These are phyloP conservation scores for Entosphenus tridentatus DNA, from an alignment of 2,113 vertebrate species.

Conservation along the genomic window DNA sequence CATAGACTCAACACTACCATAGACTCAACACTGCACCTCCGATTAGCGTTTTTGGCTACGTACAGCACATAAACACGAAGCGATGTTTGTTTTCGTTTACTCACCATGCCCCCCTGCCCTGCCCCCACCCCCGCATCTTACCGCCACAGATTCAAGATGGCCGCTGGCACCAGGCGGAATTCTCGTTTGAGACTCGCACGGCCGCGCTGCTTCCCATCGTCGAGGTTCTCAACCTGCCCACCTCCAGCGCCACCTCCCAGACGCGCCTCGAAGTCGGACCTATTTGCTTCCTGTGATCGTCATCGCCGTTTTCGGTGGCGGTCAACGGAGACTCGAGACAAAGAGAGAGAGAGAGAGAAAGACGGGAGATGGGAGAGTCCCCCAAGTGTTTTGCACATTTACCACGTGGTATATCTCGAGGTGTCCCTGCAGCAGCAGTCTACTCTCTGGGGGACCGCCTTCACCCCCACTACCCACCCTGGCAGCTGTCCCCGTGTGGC, in stretches of 20 bases:
- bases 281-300: constrained; percentile 59
- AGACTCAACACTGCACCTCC: neutral
- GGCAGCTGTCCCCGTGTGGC: no score
- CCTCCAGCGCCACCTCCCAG: constrained; percentile 29
- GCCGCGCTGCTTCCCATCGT: constrained; percentile 59
- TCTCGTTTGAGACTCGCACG: constrained; percentile 58
- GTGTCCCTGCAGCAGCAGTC: no score
- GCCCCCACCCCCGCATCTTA: neutral
- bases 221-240: constrained; percentile 41
- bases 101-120: neutral
- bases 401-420: no score
- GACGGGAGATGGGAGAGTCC: no score
- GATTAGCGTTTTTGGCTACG: neutral
- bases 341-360: no score
- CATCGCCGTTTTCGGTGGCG: neutral
- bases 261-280: constrained; percentile 74
- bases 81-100: neutral
- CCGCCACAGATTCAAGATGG: constrained; percentile 50
- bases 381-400: no score
- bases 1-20: no score
- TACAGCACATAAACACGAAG: neutral
- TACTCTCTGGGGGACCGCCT: no score
- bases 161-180: constrained; percentile 59
- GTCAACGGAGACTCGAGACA: no score
- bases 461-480: no score